phyloP scores from a whole-genome alignment of 2,888 invertebrate genomes.

The Ectropis crepuscularia region DNA sequence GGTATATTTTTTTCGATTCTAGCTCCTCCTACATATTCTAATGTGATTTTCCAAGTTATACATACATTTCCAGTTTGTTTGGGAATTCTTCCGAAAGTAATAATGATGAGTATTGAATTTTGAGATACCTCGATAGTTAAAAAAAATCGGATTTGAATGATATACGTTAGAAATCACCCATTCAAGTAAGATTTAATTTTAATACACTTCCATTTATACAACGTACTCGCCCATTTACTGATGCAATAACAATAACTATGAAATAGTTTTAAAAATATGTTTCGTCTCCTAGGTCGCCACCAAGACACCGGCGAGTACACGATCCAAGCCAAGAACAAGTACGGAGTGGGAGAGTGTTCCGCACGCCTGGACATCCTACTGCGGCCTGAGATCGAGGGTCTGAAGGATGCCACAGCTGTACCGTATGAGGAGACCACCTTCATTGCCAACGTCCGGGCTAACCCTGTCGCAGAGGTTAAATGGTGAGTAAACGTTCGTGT shows the following conservation, averaged over 20 bases:
- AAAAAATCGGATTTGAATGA: no score
- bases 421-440: slow-evolving; percentile 92
- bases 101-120: no score
- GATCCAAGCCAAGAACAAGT: slow-evolving; percentile 91
- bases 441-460: slow-evolving; percentile 92
- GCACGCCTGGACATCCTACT: slow-evolving; percentile 92
- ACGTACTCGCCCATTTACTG: no score
- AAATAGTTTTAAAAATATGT: background rate
- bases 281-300: slow-evolving; percentile 82
- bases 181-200: no score
- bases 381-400: slow-evolving; percentile 91
- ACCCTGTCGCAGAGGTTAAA: slow-evolving; percentile 94
- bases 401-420: slow-evolving; percentile 89
- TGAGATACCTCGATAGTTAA: no score
- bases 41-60: no score
- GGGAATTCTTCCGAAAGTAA: no score
- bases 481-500: slow-evolving; percentile 83
- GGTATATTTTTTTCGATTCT: slow-evolving; percentile 60
- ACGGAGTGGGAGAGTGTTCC: slow-evolving; percentile 89
- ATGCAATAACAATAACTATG: no score
- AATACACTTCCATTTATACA: no score
- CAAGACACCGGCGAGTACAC: slow-evolving; percentile 93
- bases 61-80: no score
- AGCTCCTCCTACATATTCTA: no score
- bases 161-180: no score